A percentile compares a stretch with the other conserved stretches of the same genome.
These are phyloP conservation scores for Dryocosmus kuriphilus DNA, from an alignment of 2,888 invertebrate genomes.

Conservation along the genomic window DNA sequence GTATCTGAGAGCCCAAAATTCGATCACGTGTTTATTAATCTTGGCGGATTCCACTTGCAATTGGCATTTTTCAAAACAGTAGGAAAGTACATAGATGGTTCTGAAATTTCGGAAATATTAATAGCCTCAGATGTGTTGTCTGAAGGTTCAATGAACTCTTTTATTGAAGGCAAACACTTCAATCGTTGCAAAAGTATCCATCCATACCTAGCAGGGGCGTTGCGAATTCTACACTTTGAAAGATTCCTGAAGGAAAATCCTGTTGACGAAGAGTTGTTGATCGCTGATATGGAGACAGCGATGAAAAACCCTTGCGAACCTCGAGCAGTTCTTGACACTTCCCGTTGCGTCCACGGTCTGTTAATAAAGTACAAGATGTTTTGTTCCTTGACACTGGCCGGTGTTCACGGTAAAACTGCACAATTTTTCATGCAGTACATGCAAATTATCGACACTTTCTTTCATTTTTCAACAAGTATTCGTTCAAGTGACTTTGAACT, in stretches of 20 bases:
- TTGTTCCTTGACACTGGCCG: conserved; percentile 52
- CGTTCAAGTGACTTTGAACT: conserved; percentile 62
- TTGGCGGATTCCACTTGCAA: conserved; percentile 65
- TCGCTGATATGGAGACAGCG: conserved; percentile 45
- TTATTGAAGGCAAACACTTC: conserved; percentile 69
- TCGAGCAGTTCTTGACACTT: not conserved
- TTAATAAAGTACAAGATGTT: conserved; percentile 57
- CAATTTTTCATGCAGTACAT: conserved; percentile 54
- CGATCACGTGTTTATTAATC: conserved; percentile 64
- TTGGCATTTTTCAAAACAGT: conserved; percentile 69
- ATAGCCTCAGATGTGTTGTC: conserved; percentile 67
- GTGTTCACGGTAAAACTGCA: conserved; percentile 54
- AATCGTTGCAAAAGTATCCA: too few relatives aligned
- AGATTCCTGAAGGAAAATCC: conserved; percentile 57
- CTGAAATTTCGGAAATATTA: conserved; percentile 66
- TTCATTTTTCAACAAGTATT: conserved; percentile 54
- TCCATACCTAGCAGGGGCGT: conserved; percentile 59
- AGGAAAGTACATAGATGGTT: conserved; percentile 67
- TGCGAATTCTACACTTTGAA: conserved; percentile 65
- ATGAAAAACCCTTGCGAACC: not conserved
- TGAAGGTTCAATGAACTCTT: conserved; percentile 65
- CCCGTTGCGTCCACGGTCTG: not conserved
- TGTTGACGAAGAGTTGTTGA: conserved; percentile 49
- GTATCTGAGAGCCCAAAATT: conserved; percentile 58
- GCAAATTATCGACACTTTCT: conserved; percentile 48